Conservation (phyloP, 1,140 invertebrate species). For the Hormaphis cornu region DNA sequence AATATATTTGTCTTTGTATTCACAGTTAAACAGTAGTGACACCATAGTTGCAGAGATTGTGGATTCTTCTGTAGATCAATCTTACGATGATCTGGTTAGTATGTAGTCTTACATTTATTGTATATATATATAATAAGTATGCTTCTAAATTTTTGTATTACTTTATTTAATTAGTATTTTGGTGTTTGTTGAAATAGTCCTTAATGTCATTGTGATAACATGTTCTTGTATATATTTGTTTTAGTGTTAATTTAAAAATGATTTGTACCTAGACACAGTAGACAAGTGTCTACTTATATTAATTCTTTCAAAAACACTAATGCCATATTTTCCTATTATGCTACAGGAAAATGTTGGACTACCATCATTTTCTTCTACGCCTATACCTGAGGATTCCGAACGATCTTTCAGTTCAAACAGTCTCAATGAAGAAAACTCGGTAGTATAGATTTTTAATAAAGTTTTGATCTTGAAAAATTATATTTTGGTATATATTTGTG, state of each 20-base stretch:
- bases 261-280: too few relatives aligned
- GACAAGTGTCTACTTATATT: too few relatives aligned
- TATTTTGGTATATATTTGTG: not conserved
- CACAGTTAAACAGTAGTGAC: constrained; percentile 2
- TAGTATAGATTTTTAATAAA: not conserved
- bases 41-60: not conserved
- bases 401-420: not conserved
- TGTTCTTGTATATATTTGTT: too few relatives aligned
- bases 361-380: constrained; percentile 5
- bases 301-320: too few relatives aligned
- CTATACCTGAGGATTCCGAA: not conserved
- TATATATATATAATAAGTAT: not conserved
- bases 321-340: not conserved
- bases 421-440: not conserved
- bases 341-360: constrained; percentile 17
- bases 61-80: not conserved
- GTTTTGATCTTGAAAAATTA: not conserved
- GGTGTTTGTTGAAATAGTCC: too few relatives aligned
- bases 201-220: too few relatives aligned
- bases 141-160: too few relatives aligned
- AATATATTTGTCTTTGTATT: not conserved
- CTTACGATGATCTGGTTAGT: constrained; percentile 8
- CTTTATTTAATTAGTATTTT: too few relatives aligned
- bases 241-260: too few relatives aligned
- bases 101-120: not conserved